These are phyloP conservation scores for Meriones psammophilus DNA, from an alignment of 2,797 vertebrate species.

Conservation along the genomic window DNA sequence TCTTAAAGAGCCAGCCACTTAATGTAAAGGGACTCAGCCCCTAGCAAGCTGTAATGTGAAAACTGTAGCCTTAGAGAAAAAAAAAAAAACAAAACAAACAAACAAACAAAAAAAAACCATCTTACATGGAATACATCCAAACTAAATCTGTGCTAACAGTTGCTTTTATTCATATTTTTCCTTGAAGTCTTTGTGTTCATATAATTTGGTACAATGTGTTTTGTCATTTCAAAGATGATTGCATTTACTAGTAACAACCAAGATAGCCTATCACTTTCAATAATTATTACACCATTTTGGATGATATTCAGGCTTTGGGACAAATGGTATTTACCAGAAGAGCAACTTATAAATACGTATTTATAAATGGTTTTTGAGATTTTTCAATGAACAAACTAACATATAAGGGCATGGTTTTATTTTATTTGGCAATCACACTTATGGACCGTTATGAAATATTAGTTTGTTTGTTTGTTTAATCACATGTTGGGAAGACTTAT, in stretches of 20 bases:
- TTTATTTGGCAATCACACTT: neutral
- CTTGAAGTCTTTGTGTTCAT: neutral
- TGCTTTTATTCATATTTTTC: neutral
- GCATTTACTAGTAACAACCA: neutral
- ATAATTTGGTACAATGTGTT: neutral
- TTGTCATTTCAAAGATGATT: slow-evolving; percentile 33
- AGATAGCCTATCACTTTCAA: neutral
- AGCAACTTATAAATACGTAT: neutral
- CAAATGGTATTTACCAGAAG: slow-evolving; percentile 9
- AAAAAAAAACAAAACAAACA: no score
- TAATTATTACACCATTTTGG: neutral
- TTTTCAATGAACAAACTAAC: neutral
- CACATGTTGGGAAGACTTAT: neutral
- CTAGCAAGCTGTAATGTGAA: neutral
- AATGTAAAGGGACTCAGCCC: slow-evolving; percentile 25
- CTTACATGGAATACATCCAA: neutral
- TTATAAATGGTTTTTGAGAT: neutral
- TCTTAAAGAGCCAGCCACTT: slow-evolving; percentile 51
- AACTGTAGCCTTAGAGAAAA: neutral
- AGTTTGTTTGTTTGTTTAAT: neutral
- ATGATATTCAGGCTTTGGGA: neutral
- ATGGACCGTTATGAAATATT: neutral
- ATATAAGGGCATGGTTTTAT: neutral
- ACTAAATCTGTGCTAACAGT: neutral
- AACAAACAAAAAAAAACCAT: neutral